These are phyloP conservation scores for Hozukius guyotensis DNA, from an alignment of 2,797 vertebrate species.

Conservation along the genomic window DNA sequence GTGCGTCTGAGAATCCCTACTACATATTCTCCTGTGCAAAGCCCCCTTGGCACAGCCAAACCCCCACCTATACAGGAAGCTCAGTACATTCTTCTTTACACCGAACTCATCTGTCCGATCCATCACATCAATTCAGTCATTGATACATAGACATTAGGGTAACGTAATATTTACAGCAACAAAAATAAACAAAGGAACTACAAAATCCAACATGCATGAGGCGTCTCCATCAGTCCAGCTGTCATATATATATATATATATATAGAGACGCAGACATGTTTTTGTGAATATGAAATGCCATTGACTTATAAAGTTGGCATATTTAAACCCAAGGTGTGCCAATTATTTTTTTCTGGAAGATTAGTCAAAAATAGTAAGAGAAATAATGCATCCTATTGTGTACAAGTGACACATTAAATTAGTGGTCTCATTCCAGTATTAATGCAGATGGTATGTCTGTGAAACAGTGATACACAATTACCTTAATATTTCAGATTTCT, in stretches of 20 bases:
- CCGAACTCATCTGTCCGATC: conserved; percentile 48
- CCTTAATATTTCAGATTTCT: conserved; percentile 61
- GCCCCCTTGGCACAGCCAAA: conserved; percentile 44
- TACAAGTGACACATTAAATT: conserved; percentile 52
- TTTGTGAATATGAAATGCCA: conserved; percentile 55
- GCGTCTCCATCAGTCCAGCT: conserved; percentile 45
- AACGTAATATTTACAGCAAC: conserved; percentile 78
- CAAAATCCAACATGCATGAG: conserved; percentile 74
- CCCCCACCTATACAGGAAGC: conserved; percentile 52
- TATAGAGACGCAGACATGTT: conserved; percentile 48
- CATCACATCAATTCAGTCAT: conserved; percentile 49
- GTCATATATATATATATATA: conserved; percentile 31
- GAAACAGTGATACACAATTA: conserved; percentile 64
- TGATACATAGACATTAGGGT: conserved; percentile 49
- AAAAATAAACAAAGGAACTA: conserved; percentile 67
- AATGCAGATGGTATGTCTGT: conserved; percentile 61
- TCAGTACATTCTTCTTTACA: conserved; percentile 70
- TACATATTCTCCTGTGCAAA: conserved; percentile 53
- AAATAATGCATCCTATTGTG: conserved; percentile 43
- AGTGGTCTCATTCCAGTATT: conserved; percentile 59
- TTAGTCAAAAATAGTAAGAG: conserved; percentile 37
- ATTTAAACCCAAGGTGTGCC: conserved; percentile 37
- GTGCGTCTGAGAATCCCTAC: conserved; percentile 47
- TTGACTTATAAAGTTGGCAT: conserved; percentile 46
- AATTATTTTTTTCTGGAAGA: conserved; percentile 40